phyloP scores from a whole-genome alignment of 2,888 invertebrate species.

The Sesia apiformis region DNA sequence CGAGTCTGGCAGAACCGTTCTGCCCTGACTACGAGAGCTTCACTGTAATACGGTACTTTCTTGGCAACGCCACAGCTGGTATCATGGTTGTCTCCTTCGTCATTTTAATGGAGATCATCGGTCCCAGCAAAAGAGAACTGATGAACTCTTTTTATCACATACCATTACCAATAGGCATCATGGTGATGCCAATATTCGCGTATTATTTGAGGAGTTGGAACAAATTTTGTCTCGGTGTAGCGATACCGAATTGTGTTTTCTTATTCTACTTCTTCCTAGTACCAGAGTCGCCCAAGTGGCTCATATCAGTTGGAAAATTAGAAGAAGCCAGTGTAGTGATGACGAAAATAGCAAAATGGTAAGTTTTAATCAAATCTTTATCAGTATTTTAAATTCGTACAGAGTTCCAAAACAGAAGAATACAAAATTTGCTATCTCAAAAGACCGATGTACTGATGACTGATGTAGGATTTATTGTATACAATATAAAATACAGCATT shows the following conservation, averaged over 20 bases:
- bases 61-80: not conserved
- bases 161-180: conserved; percentile 74
- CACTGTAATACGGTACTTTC: conserved; percentile 1
- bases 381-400: not conserved
- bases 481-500: too few relatives aligned
- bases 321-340: conserved; percentile 72
- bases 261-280: conserved; percentile 75
- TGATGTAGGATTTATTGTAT: too few relatives aligned
- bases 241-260: conserved; percentile 61
- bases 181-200: conserved; percentile 64
- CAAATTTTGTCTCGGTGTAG: conserved; percentile 70
- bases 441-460: too few relatives aligned
- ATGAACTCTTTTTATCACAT: conserved; percentile 72
- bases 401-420: not conserved
- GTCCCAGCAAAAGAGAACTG: conserved; percentile 35
- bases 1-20: not conserved
- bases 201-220: conserved; percentile 74
- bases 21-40: conserved; percentile 1
- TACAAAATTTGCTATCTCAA: not conserved
- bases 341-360: conserved; percentile 64
- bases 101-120: conserved; percentile 70
- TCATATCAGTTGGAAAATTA: conserved; percentile 73
- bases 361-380: conserved; percentile 1
- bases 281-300: conserved; percentile 81
- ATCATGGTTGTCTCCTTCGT: conserved; percentile 78